phyloP scores from a whole-genome alignment of 2,888 invertebrate genomes.

The Drosophila aldrichi region DNA sequence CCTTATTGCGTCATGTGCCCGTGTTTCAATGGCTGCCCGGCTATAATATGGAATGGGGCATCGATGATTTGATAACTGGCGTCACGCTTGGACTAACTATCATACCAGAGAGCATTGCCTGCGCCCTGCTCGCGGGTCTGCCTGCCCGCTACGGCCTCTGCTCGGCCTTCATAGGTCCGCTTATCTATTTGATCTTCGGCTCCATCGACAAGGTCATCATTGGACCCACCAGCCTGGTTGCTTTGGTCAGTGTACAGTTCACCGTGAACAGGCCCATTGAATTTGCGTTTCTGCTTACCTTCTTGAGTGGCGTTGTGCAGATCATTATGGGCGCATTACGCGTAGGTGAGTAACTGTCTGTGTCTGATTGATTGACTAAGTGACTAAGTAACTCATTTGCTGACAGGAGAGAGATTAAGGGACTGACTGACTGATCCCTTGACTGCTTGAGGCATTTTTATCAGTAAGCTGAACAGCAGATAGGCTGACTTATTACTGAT shows the following conservation, averaged over 20 bases:
- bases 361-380: neutral
- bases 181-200: constrained; percentile 94
- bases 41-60: constrained; percentile 85
- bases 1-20: constrained; percentile 57
- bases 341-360: constrained; percentile 88
- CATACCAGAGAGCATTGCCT: constrained; percentile 97
- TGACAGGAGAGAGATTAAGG: neutral
- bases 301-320: constrained; percentile 92
- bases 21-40: constrained; percentile 83
- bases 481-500: neutral
- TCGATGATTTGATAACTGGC: constrained; percentile 94
- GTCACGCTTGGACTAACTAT: constrained; percentile 95
- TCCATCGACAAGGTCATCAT: constrained; percentile 92
- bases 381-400: neutral
- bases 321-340: constrained; percentile 91
- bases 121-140: constrained; percentile 93
- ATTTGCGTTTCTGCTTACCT: constrained; percentile 91
- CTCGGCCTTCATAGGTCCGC: constrained; percentile 94
- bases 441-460: neutral
- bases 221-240: constrained; percentile 94
- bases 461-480: neutral
- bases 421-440: neutral
- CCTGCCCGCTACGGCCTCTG: constrained; percentile 96
- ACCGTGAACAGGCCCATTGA: constrained; percentile 90
- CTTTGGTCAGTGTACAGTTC: constrained; percentile 92